phyloP scores from a whole-genome alignment of 30 jellyfish, hydroid and myxozoan genomes.

The Catostylus mosaicus region DNA sequence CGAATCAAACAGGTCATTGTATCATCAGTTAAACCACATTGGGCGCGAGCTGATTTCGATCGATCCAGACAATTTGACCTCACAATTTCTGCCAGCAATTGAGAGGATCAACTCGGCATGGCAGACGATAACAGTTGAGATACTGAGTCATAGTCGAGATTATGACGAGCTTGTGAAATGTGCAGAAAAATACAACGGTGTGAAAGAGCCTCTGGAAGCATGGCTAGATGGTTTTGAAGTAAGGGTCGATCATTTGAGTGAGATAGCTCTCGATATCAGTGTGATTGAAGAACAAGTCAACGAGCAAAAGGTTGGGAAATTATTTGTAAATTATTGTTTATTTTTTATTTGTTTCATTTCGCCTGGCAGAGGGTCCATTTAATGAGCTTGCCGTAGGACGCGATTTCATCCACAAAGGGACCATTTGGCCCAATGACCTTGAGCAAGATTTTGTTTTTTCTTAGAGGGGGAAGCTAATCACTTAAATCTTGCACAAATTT shows the following conservation, averaged over 20 bases:
- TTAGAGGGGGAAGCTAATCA: no score
- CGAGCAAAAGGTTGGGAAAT: conserved; percentile 79
- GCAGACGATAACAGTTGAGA: conserved; percentile 93
- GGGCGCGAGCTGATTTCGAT: conserved; percentile 90
- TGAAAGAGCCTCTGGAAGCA: conserved; percentile 82
- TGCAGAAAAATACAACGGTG: conserved; percentile 89
- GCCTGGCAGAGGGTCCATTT: no score
- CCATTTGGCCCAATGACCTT: no score
- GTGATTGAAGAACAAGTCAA: conserved; percentile 76
- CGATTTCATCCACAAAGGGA: no score
- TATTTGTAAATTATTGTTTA: no score
- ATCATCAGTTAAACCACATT: conserved; percentile 89
- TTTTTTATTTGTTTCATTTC: no score
- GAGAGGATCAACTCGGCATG: conserved; percentile 89
- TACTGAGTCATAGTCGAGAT: conserved; percentile 85
- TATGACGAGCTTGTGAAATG: conserved; percentile 95
- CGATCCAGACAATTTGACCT: conserved; percentile 70
- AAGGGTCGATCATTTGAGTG: conserved; percentile 64
- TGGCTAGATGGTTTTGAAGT: conserved; percentile 94
- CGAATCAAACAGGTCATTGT: conserved; percentile 87
- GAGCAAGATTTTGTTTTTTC: no score
- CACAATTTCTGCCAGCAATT: conserved; percentile 77
- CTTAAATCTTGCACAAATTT: no score
- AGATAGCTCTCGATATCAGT: conserved; percentile 81
- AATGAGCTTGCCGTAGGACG: no score